These are phyloP conservation scores for Crambe crambe DNA, from an alignment of 37 sponge, comb jelly and placozoan genomes.

Conservation along the genomic window DNA sequence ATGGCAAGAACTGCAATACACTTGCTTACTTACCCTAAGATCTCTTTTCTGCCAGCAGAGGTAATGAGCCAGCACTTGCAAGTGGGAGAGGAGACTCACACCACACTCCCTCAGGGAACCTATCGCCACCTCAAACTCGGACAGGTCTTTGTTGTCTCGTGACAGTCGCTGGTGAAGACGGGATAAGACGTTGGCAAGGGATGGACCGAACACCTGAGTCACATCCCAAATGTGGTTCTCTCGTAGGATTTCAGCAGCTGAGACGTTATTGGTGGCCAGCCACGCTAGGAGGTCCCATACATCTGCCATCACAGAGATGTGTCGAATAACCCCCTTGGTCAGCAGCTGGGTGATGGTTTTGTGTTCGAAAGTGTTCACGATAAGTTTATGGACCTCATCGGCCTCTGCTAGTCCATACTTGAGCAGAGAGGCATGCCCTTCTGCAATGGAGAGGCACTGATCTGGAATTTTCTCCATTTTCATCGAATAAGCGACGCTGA, in stretches of 20 bases:
- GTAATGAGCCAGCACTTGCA: constrained; percentile 33
- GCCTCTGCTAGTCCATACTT: constrained; percentile 15
- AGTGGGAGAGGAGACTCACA: constrained; percentile 37
- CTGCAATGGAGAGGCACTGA: constrained; percentile 38
- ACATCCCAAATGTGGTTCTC: constrained; percentile 53
- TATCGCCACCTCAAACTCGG: not conserved
- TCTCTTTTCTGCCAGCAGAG: constrained; percentile 46
- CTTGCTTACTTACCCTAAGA: constrained; percentile 14
- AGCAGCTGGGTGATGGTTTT: constrained; percentile 21
- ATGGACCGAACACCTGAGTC: constrained; percentile 19
- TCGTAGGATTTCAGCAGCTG: constrained; percentile 6
- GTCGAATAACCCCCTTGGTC: constrained; percentile 14
- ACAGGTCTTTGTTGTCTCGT: not conserved
- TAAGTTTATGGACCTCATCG: constrained; percentile 23
- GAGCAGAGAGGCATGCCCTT: constrained; percentile 10
- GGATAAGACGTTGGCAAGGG: constrained; percentile 25
- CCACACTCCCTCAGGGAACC: constrained; percentile 22
- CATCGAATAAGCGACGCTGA: constrained; percentile 41
- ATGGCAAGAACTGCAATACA: no score
- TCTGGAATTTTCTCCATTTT: constrained; percentile 7
- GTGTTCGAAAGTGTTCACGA: constrained; percentile 35
- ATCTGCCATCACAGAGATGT: constrained; percentile 36
- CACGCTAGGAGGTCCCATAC: constrained; percentile 35
- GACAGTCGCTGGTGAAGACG: constrained; percentile 30
- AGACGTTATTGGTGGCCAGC: constrained; percentile 8